phyloP scores from a whole-genome alignment of 2,797 vertebrate genomes.

The Urocyon cinereoargenteus region DNA sequence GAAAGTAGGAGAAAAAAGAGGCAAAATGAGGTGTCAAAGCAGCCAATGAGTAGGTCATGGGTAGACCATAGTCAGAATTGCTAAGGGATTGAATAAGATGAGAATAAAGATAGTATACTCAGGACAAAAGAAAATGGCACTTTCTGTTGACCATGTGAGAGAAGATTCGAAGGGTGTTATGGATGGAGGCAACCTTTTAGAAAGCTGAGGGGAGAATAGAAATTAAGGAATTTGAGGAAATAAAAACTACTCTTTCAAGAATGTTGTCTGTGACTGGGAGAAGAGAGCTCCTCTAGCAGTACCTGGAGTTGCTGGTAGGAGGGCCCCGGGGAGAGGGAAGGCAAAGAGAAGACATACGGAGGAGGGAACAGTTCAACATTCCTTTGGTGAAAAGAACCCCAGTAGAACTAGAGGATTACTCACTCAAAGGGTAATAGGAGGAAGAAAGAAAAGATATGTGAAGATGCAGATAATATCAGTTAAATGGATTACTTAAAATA shows the following conservation, averaged over 20 bases:
- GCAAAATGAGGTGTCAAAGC: not conserved
- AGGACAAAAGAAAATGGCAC: not conserved
- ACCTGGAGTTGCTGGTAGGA: not conserved
- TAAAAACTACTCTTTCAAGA: not conserved
- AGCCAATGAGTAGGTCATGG: not conserved
- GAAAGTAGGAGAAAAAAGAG: not conserved
- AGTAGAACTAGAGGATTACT: not conserved
- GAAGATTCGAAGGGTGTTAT: not conserved
- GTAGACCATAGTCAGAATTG: not conserved
- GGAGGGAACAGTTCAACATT: not conserved
- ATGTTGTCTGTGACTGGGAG: not conserved
- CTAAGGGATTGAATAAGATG: not conserved
- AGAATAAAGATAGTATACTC: not conserved
- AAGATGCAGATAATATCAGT: not conserved
- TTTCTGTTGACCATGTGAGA: not conserved
- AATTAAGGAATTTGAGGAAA: not conserved
- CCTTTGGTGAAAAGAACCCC: not conserved
- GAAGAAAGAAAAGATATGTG: not conserved
- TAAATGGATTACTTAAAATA: constrained; percentile 11
- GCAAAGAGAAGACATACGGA: too few relatives aligned
- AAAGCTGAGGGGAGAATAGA: not conserved
- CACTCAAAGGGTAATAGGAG: not conserved
- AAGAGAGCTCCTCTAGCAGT: not conserved
- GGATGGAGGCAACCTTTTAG: not conserved
- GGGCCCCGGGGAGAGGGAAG: not conserved